These are phyloP conservation scores for Coryphaenoides rupestris DNA, from an alignment of 2,113 vertebrate genomes.

Conservation along the genomic window DNA sequence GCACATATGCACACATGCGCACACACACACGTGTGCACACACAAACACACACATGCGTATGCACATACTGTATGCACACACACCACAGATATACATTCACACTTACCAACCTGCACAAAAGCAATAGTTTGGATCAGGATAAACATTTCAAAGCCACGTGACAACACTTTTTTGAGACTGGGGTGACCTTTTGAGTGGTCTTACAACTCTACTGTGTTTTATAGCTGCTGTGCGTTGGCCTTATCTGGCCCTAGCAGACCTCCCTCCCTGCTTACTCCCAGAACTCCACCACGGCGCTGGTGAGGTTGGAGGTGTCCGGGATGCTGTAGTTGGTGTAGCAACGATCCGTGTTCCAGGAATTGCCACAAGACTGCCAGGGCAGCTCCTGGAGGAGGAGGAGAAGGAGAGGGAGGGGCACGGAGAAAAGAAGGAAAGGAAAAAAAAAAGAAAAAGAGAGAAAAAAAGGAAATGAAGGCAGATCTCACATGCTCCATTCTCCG, in stretches of 20 bases:
- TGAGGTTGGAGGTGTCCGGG: conserved; percentile 87
- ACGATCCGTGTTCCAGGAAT: conserved; percentile 93
- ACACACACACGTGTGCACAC: neutral
- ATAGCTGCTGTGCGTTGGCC: conserved; percentile 10
- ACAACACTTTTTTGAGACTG: neutral
- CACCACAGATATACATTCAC: too few relatives aligned
- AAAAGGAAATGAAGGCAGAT: conserved; percentile 47
- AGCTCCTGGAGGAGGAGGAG: conserved; percentile 72
- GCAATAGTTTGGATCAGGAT: too few relatives aligned
- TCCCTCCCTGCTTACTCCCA: conserved; percentile 88
- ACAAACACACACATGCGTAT: neutral
- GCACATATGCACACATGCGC: too few relatives aligned
- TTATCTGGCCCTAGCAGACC: conserved; percentile 18
- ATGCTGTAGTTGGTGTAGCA: conserved; percentile 96
- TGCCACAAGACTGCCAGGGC: conserved; percentile 96
- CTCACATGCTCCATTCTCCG: conserved; percentile 56
- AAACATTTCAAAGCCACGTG: neutral
- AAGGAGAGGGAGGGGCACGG: too few relatives aligned
- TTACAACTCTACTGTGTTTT: conserved; percentile 11
- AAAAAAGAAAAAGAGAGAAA: too few relatives aligned
- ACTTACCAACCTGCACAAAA: too few relatives aligned
- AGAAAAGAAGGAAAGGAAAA: neutral
- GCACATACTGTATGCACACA: neutral
- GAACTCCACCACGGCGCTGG: conserved; percentile 93
- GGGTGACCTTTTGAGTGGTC: neutral